Evolutionary conservation across 2,113 vertebrate genomes (phyloP).

Genomic region (Ramphastos sulfuratus): DNA sequence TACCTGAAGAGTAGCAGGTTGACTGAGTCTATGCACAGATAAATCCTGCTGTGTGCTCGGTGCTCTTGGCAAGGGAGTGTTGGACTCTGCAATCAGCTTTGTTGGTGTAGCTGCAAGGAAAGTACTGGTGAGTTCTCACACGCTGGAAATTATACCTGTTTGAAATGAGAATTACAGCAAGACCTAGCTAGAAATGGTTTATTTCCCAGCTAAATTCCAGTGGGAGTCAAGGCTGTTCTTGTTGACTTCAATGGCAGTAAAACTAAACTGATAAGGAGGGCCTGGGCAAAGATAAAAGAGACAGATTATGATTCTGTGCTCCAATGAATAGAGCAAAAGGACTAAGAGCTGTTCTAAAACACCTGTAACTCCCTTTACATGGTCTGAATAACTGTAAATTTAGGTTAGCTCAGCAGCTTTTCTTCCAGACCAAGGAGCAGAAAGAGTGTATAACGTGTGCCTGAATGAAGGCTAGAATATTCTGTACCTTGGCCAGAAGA

Average conservation of each 20-base stretch:
- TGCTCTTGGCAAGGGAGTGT: constrained; percentile 62
- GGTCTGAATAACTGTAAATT: neutral
- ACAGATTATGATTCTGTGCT: neutral
- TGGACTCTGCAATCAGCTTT: constrained; percentile 71
- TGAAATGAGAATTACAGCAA: neutral
- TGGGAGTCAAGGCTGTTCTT: neutral
- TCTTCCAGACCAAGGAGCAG: neutral
- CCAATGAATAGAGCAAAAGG: neutral
- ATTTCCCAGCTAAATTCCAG: neutral
- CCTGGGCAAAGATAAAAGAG: neutral
- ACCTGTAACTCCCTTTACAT: neutral
- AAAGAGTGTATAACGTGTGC: neutral
- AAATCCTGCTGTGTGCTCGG: constrained; percentile 69
- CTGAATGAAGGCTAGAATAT: neutral
- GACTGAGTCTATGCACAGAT: constrained; percentile 62
- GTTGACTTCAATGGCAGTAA: neutral
- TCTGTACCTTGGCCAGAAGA: neutral
- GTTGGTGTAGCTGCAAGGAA: constrained; percentile 76
- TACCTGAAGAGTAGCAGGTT: constrained; percentile 72
- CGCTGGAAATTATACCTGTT: neutral
- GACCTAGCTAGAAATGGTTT: neutral
- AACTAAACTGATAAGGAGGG: constrained; percentile 15
- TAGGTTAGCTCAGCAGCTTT: neutral
- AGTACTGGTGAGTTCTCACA: neutral
- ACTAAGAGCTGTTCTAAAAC: neutral